A percentile compares a stretch with the other conserved stretches of the same genome.
Conservation (phyloP, 2,888 invertebrate species). For the Deroplatys truncata region DNA sequence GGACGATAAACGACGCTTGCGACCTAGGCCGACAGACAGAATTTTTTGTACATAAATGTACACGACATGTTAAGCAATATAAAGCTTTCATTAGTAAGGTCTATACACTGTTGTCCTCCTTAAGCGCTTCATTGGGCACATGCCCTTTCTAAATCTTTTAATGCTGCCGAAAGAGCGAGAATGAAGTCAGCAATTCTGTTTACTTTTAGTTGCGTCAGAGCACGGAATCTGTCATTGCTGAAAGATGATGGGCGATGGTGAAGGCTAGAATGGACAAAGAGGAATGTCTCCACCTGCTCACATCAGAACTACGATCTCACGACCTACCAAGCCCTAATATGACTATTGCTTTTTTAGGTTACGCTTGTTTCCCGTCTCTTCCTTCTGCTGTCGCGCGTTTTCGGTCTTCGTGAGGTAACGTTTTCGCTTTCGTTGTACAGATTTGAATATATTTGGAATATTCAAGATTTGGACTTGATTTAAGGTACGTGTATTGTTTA, state of each 20-base stretch:
- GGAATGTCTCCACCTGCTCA: not conserved
- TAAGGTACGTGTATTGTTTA: too few relatives aligned
- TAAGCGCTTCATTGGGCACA: not conserved
- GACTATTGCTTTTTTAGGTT: not conserved
- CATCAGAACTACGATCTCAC: too few relatives aligned
- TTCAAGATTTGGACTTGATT: too few relatives aligned
- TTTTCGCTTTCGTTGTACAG: too few relatives aligned
- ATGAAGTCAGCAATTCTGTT: not conserved
- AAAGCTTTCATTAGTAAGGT: not conserved
- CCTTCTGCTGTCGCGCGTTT: too few relatives aligned
- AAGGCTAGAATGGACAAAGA: not conserved
- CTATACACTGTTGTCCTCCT: not conserved
- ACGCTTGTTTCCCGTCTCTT: not conserved
- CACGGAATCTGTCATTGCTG: not conserved
- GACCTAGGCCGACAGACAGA: too few relatives aligned
- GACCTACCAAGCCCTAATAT: not conserved
- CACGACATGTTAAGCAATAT: not conserved
- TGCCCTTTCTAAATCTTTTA: not conserved
- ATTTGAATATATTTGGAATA: too few relatives aligned
- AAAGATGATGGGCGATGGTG: not conserved
- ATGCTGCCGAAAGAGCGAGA: not conserved
- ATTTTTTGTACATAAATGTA: too few relatives aligned
- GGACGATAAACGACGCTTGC: too few relatives aligned
- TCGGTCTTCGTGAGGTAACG: too few relatives aligned
- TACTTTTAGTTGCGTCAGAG: not conserved